A percentile compares a stretch with the other conserved stretches of the same genome.
Conservation (phyloP, 2,113 vertebrate species). For the Larimichthys crocea region DNA sequence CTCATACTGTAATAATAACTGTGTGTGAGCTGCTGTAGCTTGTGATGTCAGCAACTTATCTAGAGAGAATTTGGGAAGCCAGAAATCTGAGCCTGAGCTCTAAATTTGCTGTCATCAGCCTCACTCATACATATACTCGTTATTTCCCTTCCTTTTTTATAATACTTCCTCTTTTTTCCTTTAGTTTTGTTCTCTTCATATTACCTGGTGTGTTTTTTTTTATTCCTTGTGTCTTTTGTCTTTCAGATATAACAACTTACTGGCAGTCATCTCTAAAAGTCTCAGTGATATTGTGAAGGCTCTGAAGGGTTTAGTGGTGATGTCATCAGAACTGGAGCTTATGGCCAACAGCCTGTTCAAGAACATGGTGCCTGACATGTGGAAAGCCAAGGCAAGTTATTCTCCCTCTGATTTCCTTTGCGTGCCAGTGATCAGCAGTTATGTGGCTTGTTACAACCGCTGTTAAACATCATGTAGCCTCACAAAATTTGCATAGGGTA, state of each 20-base stretch:
- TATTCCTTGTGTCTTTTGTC: not conserved
- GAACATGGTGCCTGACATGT: slow-evolving; percentile 89
- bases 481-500: not conserved
- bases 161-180: not conserved
- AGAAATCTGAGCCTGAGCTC: not conserved
- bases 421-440: not conserved
- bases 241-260: slow-evolving; percentile 90
- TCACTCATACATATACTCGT: not conserved
- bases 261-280: slow-evolving; percentile 85
- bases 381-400: slow-evolving; percentile 87
- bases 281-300: slow-evolving; percentile 90
- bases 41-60: not conserved
- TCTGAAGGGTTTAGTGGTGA: slow-evolving; percentile 91
- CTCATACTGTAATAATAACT: slow-evolving; percentile 27
- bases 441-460: not conserved
- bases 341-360: slow-evolving; percentile 92
- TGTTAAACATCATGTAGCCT: not conserved
- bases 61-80: not conserved
- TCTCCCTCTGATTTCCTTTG: not conserved
- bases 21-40: not conserved
- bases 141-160: not conserved
- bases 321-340: slow-evolving; percentile 92
- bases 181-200: no score
- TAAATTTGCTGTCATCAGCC: not conserved
- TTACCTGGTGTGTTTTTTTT: no score